Evolutionary conservation across 2,113 vertebrate genomes (phyloP).

Genomic region (Patagioenas fasciata): DNA sequence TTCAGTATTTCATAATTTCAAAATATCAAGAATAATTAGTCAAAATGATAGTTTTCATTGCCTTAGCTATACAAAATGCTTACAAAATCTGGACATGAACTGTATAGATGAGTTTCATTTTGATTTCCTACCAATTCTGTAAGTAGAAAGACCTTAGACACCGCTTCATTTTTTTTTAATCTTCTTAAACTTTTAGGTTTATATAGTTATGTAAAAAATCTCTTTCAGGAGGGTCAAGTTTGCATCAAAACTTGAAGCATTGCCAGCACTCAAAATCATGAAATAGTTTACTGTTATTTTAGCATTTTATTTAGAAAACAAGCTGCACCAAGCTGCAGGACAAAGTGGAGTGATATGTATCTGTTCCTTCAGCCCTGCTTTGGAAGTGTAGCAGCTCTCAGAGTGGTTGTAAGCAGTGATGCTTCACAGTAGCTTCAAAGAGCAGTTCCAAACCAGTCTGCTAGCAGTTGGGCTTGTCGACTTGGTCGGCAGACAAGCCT

Average conservation of each 20-base stretch:
- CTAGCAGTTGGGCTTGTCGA: neutral
- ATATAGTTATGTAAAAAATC: neutral
- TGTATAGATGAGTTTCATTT: neutral
- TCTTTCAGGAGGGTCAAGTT: neutral
- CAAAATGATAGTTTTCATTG: neutral
- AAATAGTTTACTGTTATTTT: neutral
- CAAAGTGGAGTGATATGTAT: fast-evolving
- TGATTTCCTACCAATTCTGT: neutral
- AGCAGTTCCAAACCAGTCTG: neutral
- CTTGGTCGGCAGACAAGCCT: neutral
- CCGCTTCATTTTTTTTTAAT: neutral
- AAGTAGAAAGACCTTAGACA: neutral
- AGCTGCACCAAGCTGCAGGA: neutral
- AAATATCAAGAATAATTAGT: conserved; percentile 11
- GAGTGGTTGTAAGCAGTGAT: neutral
- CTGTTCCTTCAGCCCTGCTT: neutral
- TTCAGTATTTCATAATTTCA: neutral
- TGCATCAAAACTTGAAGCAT: neutral
- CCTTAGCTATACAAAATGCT: neutral
- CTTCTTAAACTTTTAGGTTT: neutral
- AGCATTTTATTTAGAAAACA: neutral
- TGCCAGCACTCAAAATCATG: neutral
- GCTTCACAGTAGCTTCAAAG: neutral
- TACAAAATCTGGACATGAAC: neutral
- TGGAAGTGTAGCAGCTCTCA: neutral